These are phyloP conservation scores for Sipha flava DNA, from an alignment of 1,140 invertebrate genomes.

Conservation along the genomic window DNA sequence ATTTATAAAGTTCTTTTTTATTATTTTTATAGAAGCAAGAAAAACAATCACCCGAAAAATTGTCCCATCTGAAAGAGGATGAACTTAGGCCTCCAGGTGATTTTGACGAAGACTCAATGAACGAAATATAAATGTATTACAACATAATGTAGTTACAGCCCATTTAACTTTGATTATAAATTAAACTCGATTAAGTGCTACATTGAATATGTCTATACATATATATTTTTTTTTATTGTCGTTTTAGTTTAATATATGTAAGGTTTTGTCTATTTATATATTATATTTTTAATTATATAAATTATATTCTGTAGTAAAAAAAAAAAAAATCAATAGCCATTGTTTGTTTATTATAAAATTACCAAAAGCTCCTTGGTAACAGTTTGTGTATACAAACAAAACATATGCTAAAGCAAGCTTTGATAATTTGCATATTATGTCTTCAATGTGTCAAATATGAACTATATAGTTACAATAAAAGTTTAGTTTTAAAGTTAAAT, in stretches of 20 bases:
- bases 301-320: background rate
- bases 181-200: background rate
- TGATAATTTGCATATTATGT: background rate
- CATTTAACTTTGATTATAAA: background rate
- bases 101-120: slow-evolving; percentile 6
- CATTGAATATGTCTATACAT: background rate
- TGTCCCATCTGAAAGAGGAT: slow-evolving; percentile 4
- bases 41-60: background rate
- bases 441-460: background rate
- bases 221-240: no score
- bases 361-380: background rate
- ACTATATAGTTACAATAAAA: background rate
- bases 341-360: background rate
- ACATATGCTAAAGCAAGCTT: background rate
- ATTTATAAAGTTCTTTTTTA: background rate
- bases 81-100: slow-evolving; percentile 23
- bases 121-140: background rate
- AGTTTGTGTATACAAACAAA: background rate
- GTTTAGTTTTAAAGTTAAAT: background rate
- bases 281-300: background rate
- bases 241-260: background rate
- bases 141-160: background rate
- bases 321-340: slow-evolving; percentile 4
- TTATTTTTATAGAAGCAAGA: background rate
- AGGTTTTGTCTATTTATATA: background rate